These are phyloP conservation scores for Clivina fossor DNA, from an alignment of 2,888 invertebrate species.

Conservation along the genomic window DNA sequence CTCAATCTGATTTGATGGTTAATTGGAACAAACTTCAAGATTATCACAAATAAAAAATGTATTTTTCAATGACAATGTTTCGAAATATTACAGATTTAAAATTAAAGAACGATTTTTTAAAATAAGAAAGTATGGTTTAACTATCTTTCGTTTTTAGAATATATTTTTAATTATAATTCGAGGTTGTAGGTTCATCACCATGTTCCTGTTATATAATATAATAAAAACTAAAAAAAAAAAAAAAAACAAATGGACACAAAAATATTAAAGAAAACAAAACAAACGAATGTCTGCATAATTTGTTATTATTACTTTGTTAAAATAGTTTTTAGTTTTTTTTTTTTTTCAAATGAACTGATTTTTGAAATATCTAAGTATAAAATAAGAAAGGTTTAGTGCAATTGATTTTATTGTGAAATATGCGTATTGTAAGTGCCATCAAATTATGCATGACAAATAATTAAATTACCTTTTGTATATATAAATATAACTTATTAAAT, in stretches of 20 bases:
- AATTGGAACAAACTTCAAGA: too few relatives aligned
- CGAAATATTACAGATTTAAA: too few relatives aligned
- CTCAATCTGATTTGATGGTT: too few relatives aligned
- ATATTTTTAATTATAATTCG: constrained; percentile 22
- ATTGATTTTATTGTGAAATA: constrained; percentile 43
- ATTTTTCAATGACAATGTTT: too few relatives aligned
- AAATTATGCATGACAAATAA: constrained; percentile 50
- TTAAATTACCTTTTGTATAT: constrained; percentile 50
- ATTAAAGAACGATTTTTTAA: not conserved
- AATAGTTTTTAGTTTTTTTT: constrained; percentile 19
- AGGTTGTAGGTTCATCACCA: constrained; percentile 16
- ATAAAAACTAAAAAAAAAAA: too few relatives aligned
- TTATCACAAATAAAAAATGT: too few relatives aligned
- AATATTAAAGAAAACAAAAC: too few relatives aligned
- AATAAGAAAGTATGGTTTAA: too few relatives aligned
- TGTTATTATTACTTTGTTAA: constrained; percentile 14
- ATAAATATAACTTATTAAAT: too few relatives aligned
- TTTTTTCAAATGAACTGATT: constrained; percentile 27
- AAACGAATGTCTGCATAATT: constrained; percentile 26
- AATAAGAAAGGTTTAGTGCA: constrained; percentile 45
- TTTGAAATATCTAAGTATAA: constrained; percentile 15
- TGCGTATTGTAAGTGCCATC: constrained; percentile 49
- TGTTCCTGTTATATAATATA: constrained; percentile 27
- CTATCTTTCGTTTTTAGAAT: constrained; percentile 8
- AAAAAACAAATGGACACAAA: too few relatives aligned